Evolutionary conservation across 2,113 vertebrate species (phyloP), one percentile per base, ranked within the genome.

Genomic region (Chlorodrepanis virens): DNA sequence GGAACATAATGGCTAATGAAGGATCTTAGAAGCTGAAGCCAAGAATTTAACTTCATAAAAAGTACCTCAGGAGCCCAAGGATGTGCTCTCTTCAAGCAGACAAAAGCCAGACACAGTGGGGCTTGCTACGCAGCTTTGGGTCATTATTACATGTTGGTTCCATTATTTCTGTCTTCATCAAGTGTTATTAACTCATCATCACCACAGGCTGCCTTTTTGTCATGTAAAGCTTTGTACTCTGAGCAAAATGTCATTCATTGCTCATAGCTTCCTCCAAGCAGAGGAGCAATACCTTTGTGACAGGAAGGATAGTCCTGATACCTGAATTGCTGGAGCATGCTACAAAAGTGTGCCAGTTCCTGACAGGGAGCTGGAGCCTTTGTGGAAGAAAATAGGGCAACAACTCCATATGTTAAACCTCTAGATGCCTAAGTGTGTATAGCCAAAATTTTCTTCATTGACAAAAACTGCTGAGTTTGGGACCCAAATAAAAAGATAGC

Each of bases 81-180:
- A 92, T 87, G 45, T 79, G 47, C 40, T 71, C 28, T 64, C 19
- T 76, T 82, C 14, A 64, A 70, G 52, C 11, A 86, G 69, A 92
- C 22, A 92, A 94, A 94, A 89, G 50, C 49, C 60, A 75, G 89
- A 91, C 1, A 0, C 64, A 63, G 22, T 53, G 49, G 65, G 12
- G 12, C 52, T 90, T 87, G 69, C 52, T 74, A 54, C 0, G 0
- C 31, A 87, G 54, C 47, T 94, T 75, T 93, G 61, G 82, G 72
- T 95, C 56, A 70, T 82, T 75, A 50, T 67, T 91, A 50, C 64
- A 52, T 78, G 35, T 86, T 77, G 39, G 47, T 87, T 79, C 52
- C 69, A 83, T 87, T 96, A 91, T 45, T 89, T 92, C 86, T 88
- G 49, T 59, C 79, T 94, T 79, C 82, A 47, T 82, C 53, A 80